Conservation (phyloP, 1,140 invertebrate genomes). For the Zelostemma sp. region DNA sequence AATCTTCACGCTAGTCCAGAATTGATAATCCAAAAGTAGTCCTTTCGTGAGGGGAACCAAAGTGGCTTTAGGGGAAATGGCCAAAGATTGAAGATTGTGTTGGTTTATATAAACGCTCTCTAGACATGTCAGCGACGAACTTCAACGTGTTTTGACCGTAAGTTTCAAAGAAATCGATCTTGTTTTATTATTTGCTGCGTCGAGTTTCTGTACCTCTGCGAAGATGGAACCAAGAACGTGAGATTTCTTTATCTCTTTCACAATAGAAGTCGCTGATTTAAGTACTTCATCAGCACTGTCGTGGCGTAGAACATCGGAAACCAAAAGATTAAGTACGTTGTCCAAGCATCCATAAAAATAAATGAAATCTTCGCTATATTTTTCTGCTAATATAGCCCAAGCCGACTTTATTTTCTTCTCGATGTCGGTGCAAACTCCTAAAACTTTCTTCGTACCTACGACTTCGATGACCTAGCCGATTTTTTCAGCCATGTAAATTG, state of each 20-base stretch:
- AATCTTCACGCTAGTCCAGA: too few relatives aligned
- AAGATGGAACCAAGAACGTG: constrained; percentile 23
- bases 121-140: constrained; percentile 26
- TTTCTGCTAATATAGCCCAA: constrained; percentile 37
- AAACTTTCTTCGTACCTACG: constrained; percentile 46
- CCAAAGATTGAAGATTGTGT: constrained; percentile 35
- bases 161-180: constrained; percentile 14
- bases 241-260: constrained; percentile 39
- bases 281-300: constrained; percentile 12
- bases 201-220: not conserved
- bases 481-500: constrained; percentile 34
- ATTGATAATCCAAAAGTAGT: not conserved
- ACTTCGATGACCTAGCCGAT: constrained; percentile 48
- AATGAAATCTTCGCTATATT: constrained; percentile 37
- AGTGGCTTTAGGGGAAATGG: constrained; percentile 15
- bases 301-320: constrained; percentile 29
- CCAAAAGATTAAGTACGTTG: constrained; percentile 35
- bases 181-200: constrained; percentile 18
- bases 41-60: not conserved
- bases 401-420: constrained; percentile 45
- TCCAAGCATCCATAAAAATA: constrained; percentile 38
- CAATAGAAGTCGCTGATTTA: constrained; percentile 18
- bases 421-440: constrained; percentile 49
- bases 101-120: constrained; percentile 31
- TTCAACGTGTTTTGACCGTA: constrained; percentile 20